Evolutionary conservation across 2,797 vertebrate species (phyloP).

Genomic region (Acanthis flammea): DNA sequence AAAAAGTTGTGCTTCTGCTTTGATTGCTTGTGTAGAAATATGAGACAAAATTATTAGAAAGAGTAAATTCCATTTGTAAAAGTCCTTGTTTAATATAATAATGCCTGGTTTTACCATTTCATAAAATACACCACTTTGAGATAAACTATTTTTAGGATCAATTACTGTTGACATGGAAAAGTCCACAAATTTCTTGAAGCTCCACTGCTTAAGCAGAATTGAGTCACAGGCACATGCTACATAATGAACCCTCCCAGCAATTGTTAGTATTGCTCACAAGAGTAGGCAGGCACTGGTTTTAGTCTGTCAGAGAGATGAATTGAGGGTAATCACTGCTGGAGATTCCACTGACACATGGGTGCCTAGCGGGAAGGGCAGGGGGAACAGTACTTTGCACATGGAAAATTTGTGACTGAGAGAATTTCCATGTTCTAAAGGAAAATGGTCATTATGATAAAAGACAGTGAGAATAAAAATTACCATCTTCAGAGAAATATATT

Average conservation of each 20-base stretch:
- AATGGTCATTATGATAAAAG: background rate
- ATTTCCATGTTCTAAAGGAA: background rate
- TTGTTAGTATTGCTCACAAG: background rate
- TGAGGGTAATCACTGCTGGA: background rate
- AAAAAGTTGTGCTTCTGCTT: background rate
- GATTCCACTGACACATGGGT: background rate
- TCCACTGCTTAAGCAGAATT: background rate
- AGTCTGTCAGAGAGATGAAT: background rate
- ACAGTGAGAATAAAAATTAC: background rate
- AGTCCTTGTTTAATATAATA: background rate
- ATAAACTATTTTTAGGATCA: conserved; percentile 2
- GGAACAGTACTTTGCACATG: background rate
- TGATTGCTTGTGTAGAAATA: background rate
- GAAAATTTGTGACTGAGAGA: background rate
- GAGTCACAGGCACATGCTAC: background rate
- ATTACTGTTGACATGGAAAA: background rate
- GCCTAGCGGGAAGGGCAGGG: background rate
- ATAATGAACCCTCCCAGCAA: background rate
- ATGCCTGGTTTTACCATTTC: background rate
- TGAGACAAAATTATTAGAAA: background rate
- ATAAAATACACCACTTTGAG: background rate
- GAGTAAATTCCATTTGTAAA: background rate
- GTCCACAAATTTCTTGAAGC: background rate
- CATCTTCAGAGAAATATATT: background rate
- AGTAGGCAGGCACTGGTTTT: background rate